Conservation (phyloP, 1,140 invertebrate species). For the Adelges cooleyi region DNA sequence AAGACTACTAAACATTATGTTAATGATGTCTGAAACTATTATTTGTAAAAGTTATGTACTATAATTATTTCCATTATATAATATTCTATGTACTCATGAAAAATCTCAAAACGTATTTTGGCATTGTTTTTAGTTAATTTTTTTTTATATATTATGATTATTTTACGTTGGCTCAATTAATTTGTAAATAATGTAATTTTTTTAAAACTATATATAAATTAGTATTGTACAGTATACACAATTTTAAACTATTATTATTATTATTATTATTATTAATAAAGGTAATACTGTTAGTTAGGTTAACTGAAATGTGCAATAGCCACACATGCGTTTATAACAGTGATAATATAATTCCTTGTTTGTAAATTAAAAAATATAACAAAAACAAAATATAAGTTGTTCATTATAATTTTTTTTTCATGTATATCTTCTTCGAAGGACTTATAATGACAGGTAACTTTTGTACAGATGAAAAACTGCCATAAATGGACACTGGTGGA, state of each 20-base stretch:
- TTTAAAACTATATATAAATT: background rate
- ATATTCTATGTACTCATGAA: too few species aligned
- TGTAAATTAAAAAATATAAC: constrained; percentile 25
- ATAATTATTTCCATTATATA: too few species aligned
- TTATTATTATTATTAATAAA: constrained; percentile 3
- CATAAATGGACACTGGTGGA: constrained; percentile 35
- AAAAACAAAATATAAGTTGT: background rate
- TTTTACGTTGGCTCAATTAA: constrained; percentile 27
- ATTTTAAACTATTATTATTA: background rate
- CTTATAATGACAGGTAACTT: background rate
- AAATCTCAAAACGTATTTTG: too few species aligned
- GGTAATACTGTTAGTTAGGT: constrained; percentile 8
- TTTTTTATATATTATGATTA: too few species aligned
- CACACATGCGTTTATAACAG: constrained; percentile 15
- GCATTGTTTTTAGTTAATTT: too few species aligned
- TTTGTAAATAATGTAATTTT: constrained; percentile 20
- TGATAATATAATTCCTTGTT: constrained; percentile 21
- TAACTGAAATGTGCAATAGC: constrained; percentile 25
- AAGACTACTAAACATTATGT: too few species aligned
- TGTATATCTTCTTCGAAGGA: constrained; percentile 4
- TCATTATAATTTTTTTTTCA: constrained; percentile 4
- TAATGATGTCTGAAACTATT: too few species aligned
- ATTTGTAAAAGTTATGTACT: too few species aligned
- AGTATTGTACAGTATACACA: background rate
- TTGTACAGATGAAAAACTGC: background rate